Evolutionary conservation across 2,888 invertebrate genomes (phyloP).

Genomic region (Seira ritae): DNA sequence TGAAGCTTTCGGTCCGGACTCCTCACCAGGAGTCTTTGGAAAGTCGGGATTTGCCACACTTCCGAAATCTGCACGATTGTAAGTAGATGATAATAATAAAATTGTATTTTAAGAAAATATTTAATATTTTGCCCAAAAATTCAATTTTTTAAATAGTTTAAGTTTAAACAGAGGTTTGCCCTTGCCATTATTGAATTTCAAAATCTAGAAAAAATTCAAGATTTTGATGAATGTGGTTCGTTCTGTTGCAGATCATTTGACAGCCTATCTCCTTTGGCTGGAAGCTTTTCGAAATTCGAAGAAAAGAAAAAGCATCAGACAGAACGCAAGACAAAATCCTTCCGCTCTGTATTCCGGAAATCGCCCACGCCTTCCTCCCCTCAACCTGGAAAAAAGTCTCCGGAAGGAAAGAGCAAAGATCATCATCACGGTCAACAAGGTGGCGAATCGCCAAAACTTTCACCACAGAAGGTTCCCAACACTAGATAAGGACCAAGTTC

Average conservation of each 20-base stretch:
- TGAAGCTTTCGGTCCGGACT: conserved; percentile 41
- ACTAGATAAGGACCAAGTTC: conserved; percentile 75
- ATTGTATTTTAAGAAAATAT: neutral
- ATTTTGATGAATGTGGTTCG: neutral
- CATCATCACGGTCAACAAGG: conserved; percentile 19
- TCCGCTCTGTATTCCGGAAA: conserved; percentile 87
- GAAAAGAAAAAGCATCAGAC: conserved; percentile 89
- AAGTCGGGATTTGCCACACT: conserved; percentile 71
- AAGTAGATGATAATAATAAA: conserved; percentile 30
- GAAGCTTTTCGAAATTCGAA: conserved; percentile 87
- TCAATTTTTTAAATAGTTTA: neutral
- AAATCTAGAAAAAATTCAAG: too few relatives aligned
- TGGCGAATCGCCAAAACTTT: conserved; percentile 48
- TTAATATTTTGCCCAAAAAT: neutral
- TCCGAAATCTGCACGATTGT: conserved; percentile 71
- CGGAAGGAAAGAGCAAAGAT: conserved; percentile 29
- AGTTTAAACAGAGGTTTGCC: neutral
- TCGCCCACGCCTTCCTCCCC: conserved; percentile 77
- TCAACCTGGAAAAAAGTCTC: conserved; percentile 55
- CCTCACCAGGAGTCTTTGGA: conserved; percentile 59
- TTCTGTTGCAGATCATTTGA: conserved; percentile 66
- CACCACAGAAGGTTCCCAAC: conserved; percentile 53
- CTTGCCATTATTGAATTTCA: too few relatives aligned
- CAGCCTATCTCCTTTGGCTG: conserved; percentile 69
- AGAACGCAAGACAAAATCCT: conserved; percentile 86